These are phyloP conservation scores for Stichopus chloronotus DNA, from an alignment of 35 echinoderm and acorn worm species.

Conservation along the genomic window DNA sequence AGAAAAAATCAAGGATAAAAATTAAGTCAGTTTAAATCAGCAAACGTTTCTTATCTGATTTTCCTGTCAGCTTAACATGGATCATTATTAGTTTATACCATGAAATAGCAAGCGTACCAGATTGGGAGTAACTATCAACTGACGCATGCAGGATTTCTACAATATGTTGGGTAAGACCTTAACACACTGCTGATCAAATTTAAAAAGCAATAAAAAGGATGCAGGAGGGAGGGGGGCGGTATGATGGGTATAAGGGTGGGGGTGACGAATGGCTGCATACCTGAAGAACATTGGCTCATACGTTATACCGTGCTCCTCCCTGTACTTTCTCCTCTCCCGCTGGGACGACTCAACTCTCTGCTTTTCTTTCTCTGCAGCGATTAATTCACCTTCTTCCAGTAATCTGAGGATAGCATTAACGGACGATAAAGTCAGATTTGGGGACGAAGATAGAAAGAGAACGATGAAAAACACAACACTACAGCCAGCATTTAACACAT, in stretches of 20 bases:
- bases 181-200: too few species aligned
- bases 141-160: too few species aligned
- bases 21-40: too few species aligned
- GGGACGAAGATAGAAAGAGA: background rate
- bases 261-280: slow-evolving; percentile 25
- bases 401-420: slow-evolving; percentile 54
- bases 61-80: too few species aligned
- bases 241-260: background rate
- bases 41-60: too few species aligned
- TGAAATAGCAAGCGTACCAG: too few species aligned
- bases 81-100: too few species aligned
- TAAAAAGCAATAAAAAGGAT: too few species aligned
- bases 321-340: slow-evolving; percentile 83
- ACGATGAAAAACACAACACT: background rate
- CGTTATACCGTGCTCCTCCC: slow-evolving; percentile 82
- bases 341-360: slow-evolving; percentile 84
- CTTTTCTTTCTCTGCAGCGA: slow-evolving; percentile 91
- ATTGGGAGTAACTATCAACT: too few species aligned
- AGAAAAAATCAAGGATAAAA: too few species aligned
- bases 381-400: slow-evolving; percentile 92
- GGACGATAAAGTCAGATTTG: background rate
- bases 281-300: slow-evolving; percentile 97
- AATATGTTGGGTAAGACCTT: too few species aligned
- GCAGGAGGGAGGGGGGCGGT: background rate
- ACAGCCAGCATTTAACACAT: background rate